Evolutionary conservation across 2,888 invertebrate genomes (phyloP), one percentile per base, ranked within the genome.

Genomic region (Oxyteleia sp.): DNA sequence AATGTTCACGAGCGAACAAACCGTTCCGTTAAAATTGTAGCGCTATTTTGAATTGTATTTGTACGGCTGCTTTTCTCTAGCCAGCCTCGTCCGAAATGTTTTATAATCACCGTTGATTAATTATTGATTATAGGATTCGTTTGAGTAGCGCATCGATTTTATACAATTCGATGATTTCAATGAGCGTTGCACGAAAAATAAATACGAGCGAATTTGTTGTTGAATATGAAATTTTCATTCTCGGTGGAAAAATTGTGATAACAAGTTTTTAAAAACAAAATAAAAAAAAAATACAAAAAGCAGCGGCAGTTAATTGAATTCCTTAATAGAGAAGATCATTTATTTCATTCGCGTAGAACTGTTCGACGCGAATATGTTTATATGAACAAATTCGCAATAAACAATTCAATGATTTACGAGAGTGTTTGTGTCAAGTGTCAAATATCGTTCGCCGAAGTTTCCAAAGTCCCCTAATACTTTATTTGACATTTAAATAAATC

Each of bases 181-280:
- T 55, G 55, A 63, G 43, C 43, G 61, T 29, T 23, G 43, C 23
- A 29, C 23, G 53, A 41, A 35, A 29, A 26, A 64, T 45, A 11
- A 64, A 75, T n/a, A 53, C 32, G 4, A 51, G 13, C 20, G 13
- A 47, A 20, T 47, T 49, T 35, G 13, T 55, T 15, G 15, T 16
- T 35, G 5, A 57, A 49, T 49, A 23, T 35, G 41, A 64, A 43
- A 55, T 13, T 16, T 18, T 43, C 13, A 18, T 32, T 64, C 16
- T 35, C 23, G 8, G 8, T 35, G 35, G 16, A 13, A 55, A 32
- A 10, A 74, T 74, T 74, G 74, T 74, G 74, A 74, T 74, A 64
- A 11, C 53, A 35, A 55, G 18, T 26, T 49, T 10, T 3, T 26
- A 41, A 51, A 59, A 59, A 26, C 26, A 10, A 1, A 55, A 68